Percentiles rank a stretch among this genome's conserved stretches.
Evolutionary conservation across 2,113 vertebrate species (phyloP).

Genomic region (Illadopsis cleaveri): DNA sequence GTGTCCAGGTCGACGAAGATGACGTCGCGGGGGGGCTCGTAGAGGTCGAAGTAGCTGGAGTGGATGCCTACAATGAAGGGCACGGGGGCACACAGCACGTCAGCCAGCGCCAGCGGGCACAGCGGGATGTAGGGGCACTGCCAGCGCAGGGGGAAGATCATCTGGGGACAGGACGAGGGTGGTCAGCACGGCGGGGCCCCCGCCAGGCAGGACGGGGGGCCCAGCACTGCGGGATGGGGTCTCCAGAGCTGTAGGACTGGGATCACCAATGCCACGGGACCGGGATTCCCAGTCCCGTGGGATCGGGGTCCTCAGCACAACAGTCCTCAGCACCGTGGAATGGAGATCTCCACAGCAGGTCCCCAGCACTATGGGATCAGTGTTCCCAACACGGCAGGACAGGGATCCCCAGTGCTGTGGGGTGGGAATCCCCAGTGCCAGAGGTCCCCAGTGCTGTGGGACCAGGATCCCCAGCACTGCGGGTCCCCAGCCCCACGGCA

Average conservation of each 20-base stretch:
- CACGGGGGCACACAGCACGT: slow-evolving; percentile 92
- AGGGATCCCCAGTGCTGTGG: not conserved
- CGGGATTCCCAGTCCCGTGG: fast-evolving
- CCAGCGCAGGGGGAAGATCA: slow-evolving; percentile 94
- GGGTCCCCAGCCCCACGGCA: not conserved
- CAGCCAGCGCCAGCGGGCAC: slow-evolving; percentile 92
- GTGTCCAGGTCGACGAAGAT: slow-evolving; percentile 94
- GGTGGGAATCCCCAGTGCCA: not conserved
- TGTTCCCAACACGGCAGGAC: not conserved
- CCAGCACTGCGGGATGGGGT: not conserved
- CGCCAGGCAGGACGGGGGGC: not conserved
- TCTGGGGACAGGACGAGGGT: slow-evolving; percentile 69
- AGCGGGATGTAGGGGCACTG: slow-evolving; percentile 95
- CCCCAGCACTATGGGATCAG: fast-evolving
- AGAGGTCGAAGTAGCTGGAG: slow-evolving; percentile 95
- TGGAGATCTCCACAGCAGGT: fast-evolving
- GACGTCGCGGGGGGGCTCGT: slow-evolving; percentile 88
- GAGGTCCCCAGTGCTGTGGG: no score
- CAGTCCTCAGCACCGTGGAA: not conserved
- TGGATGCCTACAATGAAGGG: slow-evolving; percentile 96
- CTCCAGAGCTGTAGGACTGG: fast-evolving
- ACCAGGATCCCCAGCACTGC: not conserved
- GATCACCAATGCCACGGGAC: fast-evolving
- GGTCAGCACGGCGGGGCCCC: not conserved
- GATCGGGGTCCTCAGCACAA: not conserved